Base-by-base conservation (phyloP, 1,140 invertebrate species). In the Papilio glaucus region DNA sequence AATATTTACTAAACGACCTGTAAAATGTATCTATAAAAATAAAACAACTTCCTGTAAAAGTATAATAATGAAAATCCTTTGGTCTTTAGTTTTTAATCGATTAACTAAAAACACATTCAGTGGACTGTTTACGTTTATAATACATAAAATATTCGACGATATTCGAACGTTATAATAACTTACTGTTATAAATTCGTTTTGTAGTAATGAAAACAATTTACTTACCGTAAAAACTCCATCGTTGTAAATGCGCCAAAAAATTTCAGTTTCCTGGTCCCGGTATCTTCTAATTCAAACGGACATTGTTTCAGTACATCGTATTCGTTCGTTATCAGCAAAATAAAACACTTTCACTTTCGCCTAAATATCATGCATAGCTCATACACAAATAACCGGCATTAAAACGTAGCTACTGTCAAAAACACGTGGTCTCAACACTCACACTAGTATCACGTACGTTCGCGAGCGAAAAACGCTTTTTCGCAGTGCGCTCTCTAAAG, bases 351-450 rank as follows among this genome's bases (percentile, higher is more conserved):
- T 70, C 38, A 73, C 61, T 62, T 38, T 69, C 42, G 67, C 42
- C 26, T 53, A 57, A 24, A 24, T 42, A 15, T 15, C n/a, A 42
- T 42, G 18, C 67, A 69, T 71, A 41, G 38, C 76, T 74, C 72
- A 80, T 78, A 77, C 70, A 78, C 49, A 84, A 81, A 74, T 71
- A 72, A 80, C 86, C 85, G 83, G 85, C 81, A 80, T 83, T 80
- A 69, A 75, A 76, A 72, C 65, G 74, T 62, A 70, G 78, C 78
- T 75, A 76, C 83, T 91, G 90, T 92, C 90, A 92, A 88, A 91
- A 86, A 85, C 89, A 92, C 90, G 88, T 91, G 90, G 83, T 53
- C 75, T 12, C 60, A 37, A 45, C 74, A 79, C 73, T 77, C 76
- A 79, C 80, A 80, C 81, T 81, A 76, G 71, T 77, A 75, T 74